Base-by-base conservation (phyloP, 1,140 invertebrate genomes). In the Scylla paramamosain region DNA sequence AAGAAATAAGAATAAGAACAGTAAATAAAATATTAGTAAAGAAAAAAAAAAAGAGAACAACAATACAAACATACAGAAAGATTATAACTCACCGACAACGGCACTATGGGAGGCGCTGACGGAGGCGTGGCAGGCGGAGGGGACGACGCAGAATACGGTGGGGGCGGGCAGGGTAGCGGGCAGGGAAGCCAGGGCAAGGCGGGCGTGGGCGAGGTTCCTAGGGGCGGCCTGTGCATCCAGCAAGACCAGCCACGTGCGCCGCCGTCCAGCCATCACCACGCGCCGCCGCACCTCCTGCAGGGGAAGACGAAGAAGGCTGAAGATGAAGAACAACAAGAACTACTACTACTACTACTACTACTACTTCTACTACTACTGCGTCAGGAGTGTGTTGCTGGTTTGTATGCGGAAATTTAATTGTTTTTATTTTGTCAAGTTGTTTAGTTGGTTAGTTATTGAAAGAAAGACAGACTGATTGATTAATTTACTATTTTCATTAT, bases 221-320 rank as follows among this genome's bases (percentile, higher is more conserved):
- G 77, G 90, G 3, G 90, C 12, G 10, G 52, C 45, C 28, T 95
- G 89, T 14, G 89, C 91, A 59, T 92, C 90, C 28, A 95, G 83
- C 77, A 95, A 77, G 10, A 95, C 88, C 12, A 95, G 94, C 94
- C 94, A 95, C 45, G 94, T 95, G 45, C 82, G 83, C 28, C 94
- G 89, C 45, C 94, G 45, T 0, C 89, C 94, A 1, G 94, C 89
- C 94, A 95, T 95, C 28, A 95, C 94, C 28, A 95, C 94, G 2
- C 94, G 94, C 29, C 94, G 94, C 4, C 94, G 89, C n/a, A 95
- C 14, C 67, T 95, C 94, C 94, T 95, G 83, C 4, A 14, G 14
- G 86, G 32, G 12, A 10, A 46, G 25, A 32, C 4, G 4, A 7
- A 59, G 29, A 25, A 59, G 29, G 20, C 20, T 7, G 16, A 67